Percentiles rank a stretch among this genome's conserved stretches.
These are phyloP conservation scores for Pedionomus torquatus DNA, from an alignment of 2,113 vertebrate species.

Conservation along the genomic window DNA sequence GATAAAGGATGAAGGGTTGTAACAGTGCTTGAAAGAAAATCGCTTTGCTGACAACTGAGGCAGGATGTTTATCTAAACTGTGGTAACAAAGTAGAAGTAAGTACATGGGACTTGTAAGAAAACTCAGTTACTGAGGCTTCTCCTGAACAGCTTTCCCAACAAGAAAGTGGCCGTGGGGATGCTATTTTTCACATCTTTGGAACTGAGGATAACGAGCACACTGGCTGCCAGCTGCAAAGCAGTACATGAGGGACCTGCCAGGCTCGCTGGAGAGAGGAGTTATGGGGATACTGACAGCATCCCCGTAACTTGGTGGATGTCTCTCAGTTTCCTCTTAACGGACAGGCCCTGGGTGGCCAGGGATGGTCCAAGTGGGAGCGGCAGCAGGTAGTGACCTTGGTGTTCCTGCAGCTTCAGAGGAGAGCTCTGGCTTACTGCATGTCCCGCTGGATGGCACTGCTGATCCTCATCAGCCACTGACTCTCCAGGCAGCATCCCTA, in stretches of 20 bases:
- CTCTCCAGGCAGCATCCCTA: fast-evolving
- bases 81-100: neutral
- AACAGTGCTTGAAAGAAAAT: neutral
- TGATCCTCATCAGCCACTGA: neutral
- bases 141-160: neutral
- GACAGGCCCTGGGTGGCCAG: too few relatives aligned
- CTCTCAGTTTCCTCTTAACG: fast-evolving
- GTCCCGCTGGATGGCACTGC: neutral
- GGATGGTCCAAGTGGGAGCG: fast-evolving
- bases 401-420: too few relatives aligned
- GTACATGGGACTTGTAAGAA: neutral
- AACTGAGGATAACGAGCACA: neutral
- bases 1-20: neutral
- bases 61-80: neutral
- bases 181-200: neutral
- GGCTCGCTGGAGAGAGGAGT: neutral
- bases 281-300: fast-evolving
- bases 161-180: neutral
- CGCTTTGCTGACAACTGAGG: neutral
- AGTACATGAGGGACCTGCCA: neutral
- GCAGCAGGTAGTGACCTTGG: too few relatives aligned
- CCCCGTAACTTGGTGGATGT: fast-evolving
- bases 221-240: neutral
- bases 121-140: neutral
- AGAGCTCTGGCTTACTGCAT: fast-evolving